Conservation (phyloP, 2,888 invertebrate genomes). For the Phasia obesa region DNA sequence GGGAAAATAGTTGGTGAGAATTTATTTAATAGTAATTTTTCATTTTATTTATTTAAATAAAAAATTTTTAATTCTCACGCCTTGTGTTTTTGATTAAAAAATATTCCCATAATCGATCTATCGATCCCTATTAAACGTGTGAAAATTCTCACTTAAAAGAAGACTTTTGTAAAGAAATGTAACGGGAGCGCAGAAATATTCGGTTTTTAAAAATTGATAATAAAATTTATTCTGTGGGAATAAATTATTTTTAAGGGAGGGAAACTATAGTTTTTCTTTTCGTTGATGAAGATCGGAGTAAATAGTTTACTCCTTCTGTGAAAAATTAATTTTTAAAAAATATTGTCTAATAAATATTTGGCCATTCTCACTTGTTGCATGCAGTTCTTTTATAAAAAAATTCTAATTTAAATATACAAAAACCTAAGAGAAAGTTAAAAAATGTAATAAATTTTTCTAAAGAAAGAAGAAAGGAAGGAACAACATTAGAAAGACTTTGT, state of each 20-base stretch:
- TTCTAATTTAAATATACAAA: too few relatives aligned
- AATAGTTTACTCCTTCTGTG: too few relatives aligned
- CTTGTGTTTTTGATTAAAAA: background rate
- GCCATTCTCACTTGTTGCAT: too few relatives aligned
- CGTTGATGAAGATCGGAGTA: too few relatives aligned
- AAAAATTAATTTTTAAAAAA: too few relatives aligned
- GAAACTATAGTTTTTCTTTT: background rate
- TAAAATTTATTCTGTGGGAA: background rate
- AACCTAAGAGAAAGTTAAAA: too few relatives aligned
- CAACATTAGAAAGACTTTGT: background rate
- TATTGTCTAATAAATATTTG: too few relatives aligned
- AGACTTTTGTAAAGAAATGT: conserved; percentile 21
- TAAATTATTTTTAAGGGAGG: background rate
- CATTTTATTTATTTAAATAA: too few relatives aligned
- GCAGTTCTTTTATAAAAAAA: too few relatives aligned
- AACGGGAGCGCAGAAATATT: conserved; percentile 12
- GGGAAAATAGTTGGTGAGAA: too few relatives aligned
- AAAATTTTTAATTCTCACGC: background rate
- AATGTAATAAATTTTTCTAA: too few relatives aligned
- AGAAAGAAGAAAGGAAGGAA: background rate
- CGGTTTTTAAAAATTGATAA: background rate
- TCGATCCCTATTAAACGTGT: background rate
- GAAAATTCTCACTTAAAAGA: conserved; percentile 21
- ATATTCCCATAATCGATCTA: background rate
- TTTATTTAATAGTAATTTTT: too few relatives aligned